A percentile compares a stretch with the other conserved stretches of the same genome.
Evolutionary conservation across 2,113 vertebrate genomes (phyloP).

Genomic region (Tachycineta bicolor): DNA sequence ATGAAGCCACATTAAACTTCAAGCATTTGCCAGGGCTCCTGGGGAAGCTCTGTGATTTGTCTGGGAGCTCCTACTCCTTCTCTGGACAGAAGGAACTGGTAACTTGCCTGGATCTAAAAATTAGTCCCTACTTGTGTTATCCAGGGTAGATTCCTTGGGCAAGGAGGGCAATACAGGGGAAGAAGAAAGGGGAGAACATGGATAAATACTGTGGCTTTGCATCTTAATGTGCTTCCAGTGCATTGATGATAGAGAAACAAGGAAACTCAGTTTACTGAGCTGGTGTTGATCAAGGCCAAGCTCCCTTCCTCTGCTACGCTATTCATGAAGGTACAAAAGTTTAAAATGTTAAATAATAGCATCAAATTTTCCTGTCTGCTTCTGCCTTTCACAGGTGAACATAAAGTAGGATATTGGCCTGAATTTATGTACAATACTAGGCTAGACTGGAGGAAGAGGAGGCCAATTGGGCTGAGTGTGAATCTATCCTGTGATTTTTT

Average conservation of each 20-base stretch:
- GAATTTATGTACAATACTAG: background rate
- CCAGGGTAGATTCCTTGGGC: background rate
- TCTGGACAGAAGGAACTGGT: background rate
- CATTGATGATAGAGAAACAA: background rate
- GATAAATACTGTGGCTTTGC: background rate
- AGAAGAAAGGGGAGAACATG: background rate
- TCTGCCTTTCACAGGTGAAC: background rate
- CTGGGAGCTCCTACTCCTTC: background rate
- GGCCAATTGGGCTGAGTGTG: accelerated
- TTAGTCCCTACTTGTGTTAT: background rate
- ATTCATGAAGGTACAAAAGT: background rate
- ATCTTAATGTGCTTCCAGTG: background rate
- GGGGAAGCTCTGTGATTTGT: background rate
- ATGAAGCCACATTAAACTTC: background rate
- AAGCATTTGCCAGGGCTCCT: background rate
- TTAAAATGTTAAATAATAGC: background rate
- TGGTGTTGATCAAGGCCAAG: background rate
- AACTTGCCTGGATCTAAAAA: background rate
- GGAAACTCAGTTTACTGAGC: background rate
- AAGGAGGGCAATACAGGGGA: background rate
- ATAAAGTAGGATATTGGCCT: background rate
- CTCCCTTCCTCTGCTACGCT: background rate
- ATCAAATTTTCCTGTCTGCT: background rate
- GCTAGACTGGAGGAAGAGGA: background rate
- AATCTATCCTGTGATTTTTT: background rate